These are phyloP conservation scores for Crypturellus tataupa DNA, from an alignment of 2,797 vertebrate genomes.

Conservation along the genomic window DNA sequence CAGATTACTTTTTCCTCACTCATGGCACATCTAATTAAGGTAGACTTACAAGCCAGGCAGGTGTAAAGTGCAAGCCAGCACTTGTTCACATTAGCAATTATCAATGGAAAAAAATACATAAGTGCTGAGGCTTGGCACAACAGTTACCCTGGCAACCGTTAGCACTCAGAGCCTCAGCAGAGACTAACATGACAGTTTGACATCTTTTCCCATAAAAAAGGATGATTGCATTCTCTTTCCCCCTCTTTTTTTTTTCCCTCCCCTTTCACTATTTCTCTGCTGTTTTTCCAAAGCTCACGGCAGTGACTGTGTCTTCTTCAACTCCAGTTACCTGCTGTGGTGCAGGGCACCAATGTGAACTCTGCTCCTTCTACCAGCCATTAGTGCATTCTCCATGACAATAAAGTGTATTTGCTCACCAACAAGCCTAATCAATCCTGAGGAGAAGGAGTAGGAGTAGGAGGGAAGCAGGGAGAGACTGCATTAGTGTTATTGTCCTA, in stretches of 20 bases:
- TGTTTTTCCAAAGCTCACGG: neutral
- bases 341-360: rapidly evolving
- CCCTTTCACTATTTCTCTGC: neutral
- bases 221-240: conserved; percentile 39
- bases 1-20: conserved; percentile 83
- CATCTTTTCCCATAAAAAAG: conserved; percentile 66
- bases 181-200: conserved; percentile 79
- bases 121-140: conserved; percentile 76
- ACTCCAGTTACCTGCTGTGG: rapidly evolving
- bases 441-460: no score
- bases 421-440: neutral
- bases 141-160: conserved; percentile 79
- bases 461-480: neutral
- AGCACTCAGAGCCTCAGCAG: conserved; percentile 53
- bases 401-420: neutral
- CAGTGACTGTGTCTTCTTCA: neutral
- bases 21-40: conserved; percentile 85
- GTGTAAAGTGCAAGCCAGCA: conserved; percentile 81
- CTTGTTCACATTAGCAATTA: conserved; percentile 84
- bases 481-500: neutral
- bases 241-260: conserved; percentile 31
- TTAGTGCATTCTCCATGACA: neutral
- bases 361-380: neutral
- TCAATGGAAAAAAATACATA: conserved; percentile 78
- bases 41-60: conserved; percentile 79